phyloP scores from a whole-genome alignment of 2,797 vertebrate genomes.

The Tapirus indicus region DNA sequence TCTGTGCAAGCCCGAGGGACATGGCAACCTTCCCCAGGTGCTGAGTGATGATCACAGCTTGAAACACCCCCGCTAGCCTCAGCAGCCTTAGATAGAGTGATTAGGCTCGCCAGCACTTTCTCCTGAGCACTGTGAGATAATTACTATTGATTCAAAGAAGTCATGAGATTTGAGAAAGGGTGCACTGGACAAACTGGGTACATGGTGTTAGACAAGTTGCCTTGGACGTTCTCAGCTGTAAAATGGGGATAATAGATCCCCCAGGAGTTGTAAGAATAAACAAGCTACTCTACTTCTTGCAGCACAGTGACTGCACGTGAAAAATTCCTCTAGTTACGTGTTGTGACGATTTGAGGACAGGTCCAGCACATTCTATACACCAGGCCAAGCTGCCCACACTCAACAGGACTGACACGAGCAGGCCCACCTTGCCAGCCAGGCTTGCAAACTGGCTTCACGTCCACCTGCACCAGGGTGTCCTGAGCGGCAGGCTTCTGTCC shows the following conservation, averaged over 20 bases:
- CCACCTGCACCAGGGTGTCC: constrained; percentile 93
- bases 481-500: constrained; percentile 95
- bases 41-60: background rate
- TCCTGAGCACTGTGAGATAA: background rate
- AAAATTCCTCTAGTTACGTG: background rate
- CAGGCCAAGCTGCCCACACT: background rate
- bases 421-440: constrained; percentile 97
- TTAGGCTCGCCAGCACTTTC: background rate
- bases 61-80: background rate
- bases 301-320: background rate
- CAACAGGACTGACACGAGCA: background rate
- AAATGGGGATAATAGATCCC: background rate
- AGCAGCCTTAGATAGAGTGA: background rate
- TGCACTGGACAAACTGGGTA: background rate
- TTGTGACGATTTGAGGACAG: background rate
- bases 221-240: background rate
- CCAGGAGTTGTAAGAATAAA: background rate
- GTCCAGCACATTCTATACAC: background rate
- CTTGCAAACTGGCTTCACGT: constrained; percentile 97
- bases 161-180: background rate
- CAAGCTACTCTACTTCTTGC: background rate
- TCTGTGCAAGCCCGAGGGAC: background rate
- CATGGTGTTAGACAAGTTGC: background rate
- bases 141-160: background rate
- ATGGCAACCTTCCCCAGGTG: background rate